These are phyloP conservation scores for Sebastes paucispinis DNA, from an alignment of 2,797 vertebrate genomes.

Conservation along the genomic window DNA sequence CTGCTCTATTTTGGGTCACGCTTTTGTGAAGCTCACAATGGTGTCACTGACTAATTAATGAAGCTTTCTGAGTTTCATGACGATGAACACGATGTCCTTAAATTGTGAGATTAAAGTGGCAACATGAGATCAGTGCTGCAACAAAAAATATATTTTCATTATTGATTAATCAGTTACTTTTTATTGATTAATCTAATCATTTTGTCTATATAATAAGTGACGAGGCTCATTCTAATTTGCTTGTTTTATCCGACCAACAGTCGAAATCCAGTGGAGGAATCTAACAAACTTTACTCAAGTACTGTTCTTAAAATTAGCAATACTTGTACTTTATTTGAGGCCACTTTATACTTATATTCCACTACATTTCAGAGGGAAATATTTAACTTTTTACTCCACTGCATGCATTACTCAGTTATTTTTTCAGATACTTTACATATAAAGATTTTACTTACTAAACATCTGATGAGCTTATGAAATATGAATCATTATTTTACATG, in stretches of 20 bases:
- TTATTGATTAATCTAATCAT: not conserved
- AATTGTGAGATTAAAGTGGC: not conserved
- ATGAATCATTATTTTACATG: not conserved
- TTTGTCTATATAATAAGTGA: not conserved
- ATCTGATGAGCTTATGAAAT: not conserved
- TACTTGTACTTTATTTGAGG: not conserved
- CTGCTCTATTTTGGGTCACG: constrained; percentile 23
- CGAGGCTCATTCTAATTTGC: not conserved
- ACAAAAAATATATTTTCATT: not conserved
- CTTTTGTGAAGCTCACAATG: not conserved
- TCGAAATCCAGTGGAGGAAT: not conserved
- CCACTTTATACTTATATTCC: not conserved
- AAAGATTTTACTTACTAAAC: not conserved
- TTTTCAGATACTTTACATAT: not conserved
- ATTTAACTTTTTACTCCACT: not conserved
- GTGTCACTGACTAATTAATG: not conserved
- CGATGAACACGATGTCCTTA: not conserved
- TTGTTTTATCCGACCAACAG: not conserved
- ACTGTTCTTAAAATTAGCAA: not conserved
- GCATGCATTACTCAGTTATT: not conserved
- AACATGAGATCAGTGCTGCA: not conserved
- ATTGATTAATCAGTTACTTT: not conserved
- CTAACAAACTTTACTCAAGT: not conserved
- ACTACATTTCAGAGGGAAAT: not conserved
- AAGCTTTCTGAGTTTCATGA: not conserved